Evolutionary conservation across 2,797 vertebrate genomes (phyloP), one percentile per base, ranked within the genome.

Genomic region (Neosilurus hyrtlii): DNA sequence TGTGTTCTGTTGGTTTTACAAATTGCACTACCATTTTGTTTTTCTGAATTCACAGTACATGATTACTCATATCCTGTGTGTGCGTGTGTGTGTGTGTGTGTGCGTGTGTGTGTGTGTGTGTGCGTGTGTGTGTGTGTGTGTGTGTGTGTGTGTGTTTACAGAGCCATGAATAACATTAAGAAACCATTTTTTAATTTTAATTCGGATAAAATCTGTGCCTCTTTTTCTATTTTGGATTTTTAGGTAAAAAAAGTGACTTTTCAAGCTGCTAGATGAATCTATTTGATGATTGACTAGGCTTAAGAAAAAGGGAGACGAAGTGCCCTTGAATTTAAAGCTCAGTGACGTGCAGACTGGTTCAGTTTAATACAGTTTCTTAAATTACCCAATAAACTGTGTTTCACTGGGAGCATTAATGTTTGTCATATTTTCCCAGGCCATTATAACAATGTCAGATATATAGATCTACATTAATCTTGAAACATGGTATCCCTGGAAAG

Each of bases 311-410:
- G n/a, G 30, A 54, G 54, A 83, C 68, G 43, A 76, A 61, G 18
- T 82, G 43, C 20, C 65, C 11, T 37, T 82, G 70, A 67, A 52
- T 52, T 83, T 62, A 83, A 78, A 61, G 65, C 16, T n/a, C 37
- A 35, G 37, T 22, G 35, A n/a, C 74, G 10, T 35, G n/a, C 15
- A 35, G 1, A 18, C 37, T 6, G 3, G 35, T 59, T 20, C 72
- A 57, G 7, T 51, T 24, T 51, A 52, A 72, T 70, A 43, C 4
- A 43, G 43, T 59, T 26, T 67, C n/a, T 22, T 49, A 66, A 1
- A 59, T 57, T 15, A 22, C 71, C 10, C 1, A 37, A 37, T 75
- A 37, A 79, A 22, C 43, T 20, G 5, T 18, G 14, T 63, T 22
- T 51, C 9, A 43, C 18, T 70, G 77, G 11, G 63, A 73, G 51